Base-by-base conservation (phyloP, 2,113 vertebrate species). In the Phylloscopus trochilus region DNA sequence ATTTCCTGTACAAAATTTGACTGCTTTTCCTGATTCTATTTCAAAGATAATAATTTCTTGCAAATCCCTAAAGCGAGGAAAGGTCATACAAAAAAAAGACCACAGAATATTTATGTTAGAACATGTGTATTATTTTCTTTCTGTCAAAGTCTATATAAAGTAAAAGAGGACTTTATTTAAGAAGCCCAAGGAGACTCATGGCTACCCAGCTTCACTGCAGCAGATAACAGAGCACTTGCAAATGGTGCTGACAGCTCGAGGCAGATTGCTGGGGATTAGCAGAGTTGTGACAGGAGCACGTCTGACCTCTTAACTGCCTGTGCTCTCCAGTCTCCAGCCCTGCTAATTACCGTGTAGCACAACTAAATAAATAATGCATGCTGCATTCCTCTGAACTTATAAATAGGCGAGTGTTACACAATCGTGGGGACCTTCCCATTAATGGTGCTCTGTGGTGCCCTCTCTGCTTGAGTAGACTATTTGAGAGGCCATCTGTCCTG, bases 331-430 rank as follows among this genome's bases (percentile, higher is more conserved):
- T 79, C 90, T 87, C 67, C 60, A 63, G 68, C 52, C 49, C 69
- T 86, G 76, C 74, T 96, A 94, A 94, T 95, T 96, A 82, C 90
- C 11, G 3, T n/a, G 81, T 67, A 89, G 68, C 89, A 79, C 84
- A 90, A 64, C 74, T 87, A 56, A 82, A 91, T 94, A 92, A 96
- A 91, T 92, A 84, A 94, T 82, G 66, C 60, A 84, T 75, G 74
- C 82, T 88, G 82, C 75, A 27, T 80, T 53, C 72, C 52, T 95
- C 72, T 58, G 43, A 68, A 85, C 43, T 80, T 73, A 51, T 2
- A 90, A 51, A 83, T 60, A 58, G 43, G 46, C 4, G 0, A 69
- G 14, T 41, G 78, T 70, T 92, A 62, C n/a, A 56, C 79, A 86
- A 5, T 83, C 46, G 14, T 33, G 35, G 0, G 3, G 82, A 88